phyloP scores from a whole-genome alignment of 2,113 vertebrate species.

The Dermatemys mawii region DNA sequence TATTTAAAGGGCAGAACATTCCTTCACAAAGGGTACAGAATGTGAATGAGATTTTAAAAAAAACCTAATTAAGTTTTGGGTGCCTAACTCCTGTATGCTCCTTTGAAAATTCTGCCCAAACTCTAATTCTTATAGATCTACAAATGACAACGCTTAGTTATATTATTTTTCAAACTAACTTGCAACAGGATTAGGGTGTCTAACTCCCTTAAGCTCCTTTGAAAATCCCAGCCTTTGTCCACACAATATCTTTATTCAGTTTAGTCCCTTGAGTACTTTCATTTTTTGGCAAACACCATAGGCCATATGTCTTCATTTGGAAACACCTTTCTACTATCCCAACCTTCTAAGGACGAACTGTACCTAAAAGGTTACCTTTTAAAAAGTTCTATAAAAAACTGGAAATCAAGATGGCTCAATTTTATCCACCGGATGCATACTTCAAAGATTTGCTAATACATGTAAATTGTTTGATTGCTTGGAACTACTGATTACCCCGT shows the following conservation, averaged over 20 bases:
- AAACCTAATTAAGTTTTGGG: neutral
- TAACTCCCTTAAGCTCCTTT: neutral
- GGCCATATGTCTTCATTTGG: neutral
- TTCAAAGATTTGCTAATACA: slow-evolving; percentile 55
- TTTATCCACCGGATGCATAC: slow-evolving; percentile 47
- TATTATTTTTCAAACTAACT: neutral
- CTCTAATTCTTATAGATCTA: too few relatives aligned
- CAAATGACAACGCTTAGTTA: neutral
- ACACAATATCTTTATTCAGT: neutral
- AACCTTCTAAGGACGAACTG: neutral
- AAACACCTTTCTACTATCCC: neutral
- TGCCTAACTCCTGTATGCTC: neutral
- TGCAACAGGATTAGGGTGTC: neutral
- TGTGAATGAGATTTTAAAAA: neutral
- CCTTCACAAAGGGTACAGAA: neutral
- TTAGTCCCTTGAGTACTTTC: neutral
- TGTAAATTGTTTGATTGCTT: slow-evolving; percentile 54
- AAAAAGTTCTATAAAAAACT: slow-evolving; percentile 28
- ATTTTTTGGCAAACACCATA: neutral
- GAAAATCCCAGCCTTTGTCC: neutral
- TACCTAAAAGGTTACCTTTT: neutral
- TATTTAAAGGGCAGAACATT: too few relatives aligned
- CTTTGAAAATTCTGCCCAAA: neutral
- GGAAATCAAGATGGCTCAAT: neutral
- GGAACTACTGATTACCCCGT: slow-evolving; percentile 45